Evolutionary conservation across 2,888 invertebrate genomes (phyloP), one percentile per base, ranked within the genome.

Genomic region (Andrena haemorrhoa): DNA sequence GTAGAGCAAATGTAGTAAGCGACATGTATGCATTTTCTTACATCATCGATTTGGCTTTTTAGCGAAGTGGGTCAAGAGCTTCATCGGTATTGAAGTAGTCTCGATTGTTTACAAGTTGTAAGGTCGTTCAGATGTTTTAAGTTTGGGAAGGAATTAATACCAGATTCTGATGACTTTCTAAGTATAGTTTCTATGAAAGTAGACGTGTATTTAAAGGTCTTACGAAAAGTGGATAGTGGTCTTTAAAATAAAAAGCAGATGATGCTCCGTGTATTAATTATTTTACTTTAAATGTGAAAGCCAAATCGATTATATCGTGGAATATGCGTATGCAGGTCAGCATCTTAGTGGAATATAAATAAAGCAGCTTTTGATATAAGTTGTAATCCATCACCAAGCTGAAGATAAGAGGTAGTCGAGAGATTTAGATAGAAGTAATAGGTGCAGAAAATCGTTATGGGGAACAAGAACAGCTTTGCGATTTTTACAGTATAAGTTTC

Each of bases 341-440:
- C 23, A 53, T 26, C 49, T 12, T 58, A 61, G 58, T 58, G 1
- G 63, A 47, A 56, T 47, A 31, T 35, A 49, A 47, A 26, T 53
- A 4, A 73, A 81, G 35, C 64, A 53, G 29, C 7, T 41, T 51
- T 10, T 65, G n/a, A 26, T 12, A 20, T 51, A 51, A 56, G 3
- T 64, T 64, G 12, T 49, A 60, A 58, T 49, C 75, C 81, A n/a
- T 6, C 70, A 82, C 81, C 81, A 71, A 23, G 47, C 51, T 31
- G 63, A 68, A 47, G 10, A 63, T 58, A 29, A 35, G 61, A 66
- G 41, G 41, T 4, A 72, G 63, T 20, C 71, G 41, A 58, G 72
- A 49, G 31, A 47, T 53, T 47, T 41, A 68, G 64, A n/a, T 51
- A n/a, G 47, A 56, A 63, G n/a, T 47, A 68, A 16, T 69, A 29